Evolutionary conservation across 2,797 vertebrate genomes (phyloP).

Genomic region (Sphaeramia orbicularis): DNA sequence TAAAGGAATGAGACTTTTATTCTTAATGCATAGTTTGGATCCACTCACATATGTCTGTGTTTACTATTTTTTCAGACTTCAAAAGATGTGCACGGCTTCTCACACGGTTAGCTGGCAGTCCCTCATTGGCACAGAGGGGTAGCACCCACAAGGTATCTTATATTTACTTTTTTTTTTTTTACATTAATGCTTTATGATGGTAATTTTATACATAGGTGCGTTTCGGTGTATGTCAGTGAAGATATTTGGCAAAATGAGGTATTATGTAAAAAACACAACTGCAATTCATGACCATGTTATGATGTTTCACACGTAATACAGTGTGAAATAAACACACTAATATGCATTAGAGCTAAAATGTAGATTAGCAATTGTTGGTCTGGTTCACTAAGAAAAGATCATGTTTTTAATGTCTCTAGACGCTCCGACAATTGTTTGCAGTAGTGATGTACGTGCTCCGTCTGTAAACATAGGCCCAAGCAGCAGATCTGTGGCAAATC

Average conservation of each 20-base stretch:
- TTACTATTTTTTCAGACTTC: conserved; percentile 85
- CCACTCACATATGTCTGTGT: conserved; percentile 15
- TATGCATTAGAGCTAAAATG: not conserved
- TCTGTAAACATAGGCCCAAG: conserved; percentile 12
- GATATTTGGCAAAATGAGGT: no score
- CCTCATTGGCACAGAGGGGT: conserved; percentile 92
- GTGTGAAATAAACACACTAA: no score
- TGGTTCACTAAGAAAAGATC: conserved; percentile 13
- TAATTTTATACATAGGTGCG: not conserved
- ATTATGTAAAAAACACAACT: not conserved
- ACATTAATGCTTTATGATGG: not conserved
- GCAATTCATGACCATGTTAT: no score
- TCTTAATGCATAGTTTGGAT: conserved; percentile 8
- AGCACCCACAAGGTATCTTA: conserved; percentile 76
- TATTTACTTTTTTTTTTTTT: conserved; percentile 4
- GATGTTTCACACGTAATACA: no score
- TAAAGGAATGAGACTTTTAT: conserved; percentile 13
- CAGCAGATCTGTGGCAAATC: conserved; percentile 55
- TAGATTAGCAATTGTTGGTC: not conserved
- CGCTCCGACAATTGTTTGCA: conserved; percentile 10
- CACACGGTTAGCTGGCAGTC: conserved; percentile 92
- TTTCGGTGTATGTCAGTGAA: no score
- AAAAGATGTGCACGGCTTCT: conserved; percentile 97
- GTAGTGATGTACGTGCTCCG: conserved; percentile 23
- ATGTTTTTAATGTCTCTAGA: conserved; percentile 18